Evolutionary conservation across 2,113 vertebrate genomes (phyloP), one percentile per base, ranked within the genome.

Genomic region (Natator depressus): DNA sequence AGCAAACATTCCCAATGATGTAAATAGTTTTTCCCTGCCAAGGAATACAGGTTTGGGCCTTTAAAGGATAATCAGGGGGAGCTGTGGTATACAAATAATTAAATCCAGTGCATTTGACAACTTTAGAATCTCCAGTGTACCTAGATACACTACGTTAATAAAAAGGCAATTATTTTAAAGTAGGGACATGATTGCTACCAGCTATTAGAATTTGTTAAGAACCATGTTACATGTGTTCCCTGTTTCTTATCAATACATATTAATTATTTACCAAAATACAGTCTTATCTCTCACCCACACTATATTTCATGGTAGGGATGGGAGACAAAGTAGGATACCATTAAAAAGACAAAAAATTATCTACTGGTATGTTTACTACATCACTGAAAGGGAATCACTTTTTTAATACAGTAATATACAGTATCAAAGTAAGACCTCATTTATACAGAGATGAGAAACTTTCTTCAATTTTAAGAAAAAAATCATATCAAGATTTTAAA

Each of bases 331-430:
- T 69, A 69, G 38, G 65, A 72, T 72, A 72, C 35, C 19, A 17
- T 25, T 42, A 14, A 55, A 84, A 51, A 88, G 42, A 53, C 6
- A 1, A 1, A 2, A 20, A 1, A 14, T 76, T 1, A 2, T 49
- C 22, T 76, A 54, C 35, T 27, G 25, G 2, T 1, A 6, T 1
- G 0, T 5, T 80, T 38, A 46, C 31, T 2, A 0, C 2, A 75
- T 27, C 3, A 2, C 25, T 59, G 35, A 53, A 31, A 29, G 14
- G 49, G 49, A 84, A 78, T 19, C 10, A n/a, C 2, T 6, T 25
- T 78, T 78, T 78, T 19, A 49, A 35, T 6, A 22, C 1, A 8
- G 53, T 8, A 31, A 11, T 69, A 85, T 24, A 2, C 35, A 59
- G 53, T 65, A 78, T 57, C 42, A 17, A 85, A 54, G 16, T 3